Percentiles rank a stretch among this genome's conserved stretches.
phyloP scores from a whole-genome alignment of 2,797 vertebrate species.

The Parotocinclus haroldoi region DNA sequence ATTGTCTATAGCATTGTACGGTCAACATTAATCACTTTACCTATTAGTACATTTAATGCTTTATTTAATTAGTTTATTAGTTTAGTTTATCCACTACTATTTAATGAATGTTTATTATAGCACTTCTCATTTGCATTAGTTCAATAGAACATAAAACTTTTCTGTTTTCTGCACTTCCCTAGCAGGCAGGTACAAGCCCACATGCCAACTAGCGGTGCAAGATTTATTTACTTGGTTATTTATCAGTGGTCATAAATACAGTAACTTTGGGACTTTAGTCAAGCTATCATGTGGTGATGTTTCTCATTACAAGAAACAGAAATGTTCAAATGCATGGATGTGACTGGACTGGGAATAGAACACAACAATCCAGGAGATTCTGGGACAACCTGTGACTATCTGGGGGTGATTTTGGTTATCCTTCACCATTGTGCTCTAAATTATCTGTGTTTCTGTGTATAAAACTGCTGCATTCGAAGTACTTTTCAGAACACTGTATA shows the following conservation, averaged over 20 bases:
- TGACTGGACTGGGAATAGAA: slow-evolving; percentile 54
- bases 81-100: too few relatives aligned
- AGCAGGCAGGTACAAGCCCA: slow-evolving; percentile 46
- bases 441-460: too few relatives aligned
- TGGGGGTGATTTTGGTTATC: slow-evolving; percentile 13
- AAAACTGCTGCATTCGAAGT: too few relatives aligned
- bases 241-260: slow-evolving; percentile 65
- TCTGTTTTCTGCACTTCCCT: slow-evolving; percentile 27
- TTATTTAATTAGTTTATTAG: too few relatives aligned
- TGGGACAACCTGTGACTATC: slow-evolving; percentile 20
- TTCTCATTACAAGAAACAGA: slow-evolving; percentile 61
- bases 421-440: too few relatives aligned
- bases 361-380: slow-evolving; percentile 36
- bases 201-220: slow-evolving; percentile 53
- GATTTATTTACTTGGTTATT: slow-evolving; percentile 67
- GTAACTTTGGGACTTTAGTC: slow-evolving; percentile 61
- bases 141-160: slow-evolving; percentile 43
- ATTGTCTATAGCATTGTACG: too few relatives aligned
- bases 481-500: too few relatives aligned
- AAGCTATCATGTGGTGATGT: slow-evolving; percentile 58
- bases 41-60: too few relatives aligned
- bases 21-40: too few relatives aligned
- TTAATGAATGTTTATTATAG: too few relatives aligned
- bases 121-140: too few relatives aligned
- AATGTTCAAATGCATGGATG: slow-evolving; percentile 55